A percentile compares a stretch with the other conserved stretches of the same genome.
phyloP scores from a whole-genome alignment of 2,797 vertebrate species.

The Helicolenus hilgendorfi region DNA sequence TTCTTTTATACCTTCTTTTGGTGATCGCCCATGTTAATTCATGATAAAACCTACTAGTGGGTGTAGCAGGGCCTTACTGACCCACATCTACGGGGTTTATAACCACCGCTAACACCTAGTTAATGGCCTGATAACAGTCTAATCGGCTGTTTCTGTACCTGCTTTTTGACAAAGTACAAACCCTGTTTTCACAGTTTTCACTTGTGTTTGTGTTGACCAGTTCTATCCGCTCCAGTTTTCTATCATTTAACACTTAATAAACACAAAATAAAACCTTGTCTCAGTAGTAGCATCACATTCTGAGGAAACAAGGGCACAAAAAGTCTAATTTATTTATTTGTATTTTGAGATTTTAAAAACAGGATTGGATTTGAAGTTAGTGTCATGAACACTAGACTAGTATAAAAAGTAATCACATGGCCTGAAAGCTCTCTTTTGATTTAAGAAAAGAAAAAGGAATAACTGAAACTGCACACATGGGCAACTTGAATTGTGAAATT shows the following conservation, averaged over 20 bases:
- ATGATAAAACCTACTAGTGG: no score
- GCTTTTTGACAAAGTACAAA: no score
- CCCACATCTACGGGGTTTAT: no score
- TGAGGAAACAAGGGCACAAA: not conserved
- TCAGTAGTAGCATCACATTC: not conserved
- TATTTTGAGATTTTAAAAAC: slow-evolving; percentile 3
- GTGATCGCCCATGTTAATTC: no score
- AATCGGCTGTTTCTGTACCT: no score
- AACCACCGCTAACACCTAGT: no score
- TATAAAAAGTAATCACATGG: not conserved
- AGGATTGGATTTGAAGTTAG: not conserved
- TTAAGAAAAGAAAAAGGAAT: not conserved
- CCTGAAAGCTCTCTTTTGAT: not conserved
- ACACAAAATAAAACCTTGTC: not conserved
- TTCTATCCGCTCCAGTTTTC: not conserved
- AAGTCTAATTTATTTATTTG: not conserved
- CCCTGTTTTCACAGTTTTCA: not conserved
- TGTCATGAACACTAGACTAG: not conserved
- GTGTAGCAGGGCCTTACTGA: no score
- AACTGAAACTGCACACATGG: not conserved
- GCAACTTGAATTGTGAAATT: slow-evolving; percentile 14
- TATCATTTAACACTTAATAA: not conserved
- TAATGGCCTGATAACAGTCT: no score
- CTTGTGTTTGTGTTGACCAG: not conserved
- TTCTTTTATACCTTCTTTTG: no score